These are phyloP conservation scores for Rhopalosiphum padi DNA, from an alignment of 1,140 invertebrate genomes.

Conservation along the genomic window DNA sequence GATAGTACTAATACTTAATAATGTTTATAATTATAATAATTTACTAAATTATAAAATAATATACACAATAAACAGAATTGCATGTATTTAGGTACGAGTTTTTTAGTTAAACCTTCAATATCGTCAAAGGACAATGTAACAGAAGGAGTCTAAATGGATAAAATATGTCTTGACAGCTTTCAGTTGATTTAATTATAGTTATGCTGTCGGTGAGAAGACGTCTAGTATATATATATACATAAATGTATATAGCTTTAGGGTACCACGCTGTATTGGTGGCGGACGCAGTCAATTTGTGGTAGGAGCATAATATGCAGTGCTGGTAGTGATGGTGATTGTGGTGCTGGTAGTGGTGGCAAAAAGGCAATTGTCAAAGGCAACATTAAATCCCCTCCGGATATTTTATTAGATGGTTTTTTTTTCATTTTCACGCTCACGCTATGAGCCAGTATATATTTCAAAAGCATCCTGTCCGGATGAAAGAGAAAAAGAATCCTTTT, in stretches of 20 bases:
- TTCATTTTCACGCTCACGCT: background rate
- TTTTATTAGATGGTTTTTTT: slow-evolving; percentile 7
- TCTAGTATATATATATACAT: background rate
- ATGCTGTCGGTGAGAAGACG: background rate
- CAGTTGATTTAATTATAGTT: background rate
- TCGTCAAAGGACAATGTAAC: background rate
- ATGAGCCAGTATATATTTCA: background rate
- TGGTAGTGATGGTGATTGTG: background rate
- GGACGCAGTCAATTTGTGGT: slow-evolving; percentile 14
- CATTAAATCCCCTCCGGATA: background rate
- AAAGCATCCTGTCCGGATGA: background rate
- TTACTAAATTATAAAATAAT: too few species aligned
- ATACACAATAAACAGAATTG: too few species aligned
- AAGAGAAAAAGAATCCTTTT: slow-evolving; percentile 12
- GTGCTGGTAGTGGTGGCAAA: background rate
- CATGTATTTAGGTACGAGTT: too few species aligned
- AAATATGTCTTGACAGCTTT: background rate
- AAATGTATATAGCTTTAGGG: background rate
- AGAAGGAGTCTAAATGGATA: background rate
- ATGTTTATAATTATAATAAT: too few species aligned
- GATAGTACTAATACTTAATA: too few species aligned
- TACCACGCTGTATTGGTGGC: background rate
- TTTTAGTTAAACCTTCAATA: too few species aligned
- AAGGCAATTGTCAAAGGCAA: slow-evolving; percentile 46
- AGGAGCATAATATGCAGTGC: background rate